Base-by-base conservation (phyloP, 2,113 vertebrate genomes). In the Melanostigma gelatinosum region DNA sequence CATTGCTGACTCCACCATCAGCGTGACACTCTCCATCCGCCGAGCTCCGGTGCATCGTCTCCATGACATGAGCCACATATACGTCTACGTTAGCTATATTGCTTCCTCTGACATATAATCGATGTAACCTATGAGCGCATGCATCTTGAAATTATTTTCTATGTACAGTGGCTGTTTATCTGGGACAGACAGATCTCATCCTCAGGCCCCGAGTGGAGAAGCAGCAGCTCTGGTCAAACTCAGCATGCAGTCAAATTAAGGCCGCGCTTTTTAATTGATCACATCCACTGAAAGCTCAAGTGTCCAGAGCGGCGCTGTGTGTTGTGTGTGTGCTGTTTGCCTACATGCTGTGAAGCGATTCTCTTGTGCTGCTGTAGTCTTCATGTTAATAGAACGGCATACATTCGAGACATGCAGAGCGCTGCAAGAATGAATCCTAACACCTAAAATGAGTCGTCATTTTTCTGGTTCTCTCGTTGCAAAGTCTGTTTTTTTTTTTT, bases 181-280 rank as follows among this genome's bases (percentile, higher is more conserved):
- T 75, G 75, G 73, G 69, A 24, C 5, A 66, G 40, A 74, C 68
- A 42, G 69, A 88, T 80, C 78, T 72, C 65, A 3, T 86, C 82
- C 80, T 84, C 46, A 7, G 76, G 81, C 61, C 54, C 61, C 48
- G n/a, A 82, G 75, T 12, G 22, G 52, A 78, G 79, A 67, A 67
- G 73, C 64, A n/a, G 67, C 54, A 32, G 81, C 70, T 91, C 87
- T 91, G 89, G 77, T 82, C 60, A 87, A 67, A 11, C 73, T 91
- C 87, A 88, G 24, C 34, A 64, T 27, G n/a, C 42, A 15, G 64
- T 57, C 77, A 71, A 20, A 69, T 67, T 24, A 54, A 54, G 40
- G 50, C 74, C 61, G 80, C 60, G 75, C 50, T 20, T 13, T 71
- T 66, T 75, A 60, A 82, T 34, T 66, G 77, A 83, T 83, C 72